Evolutionary conservation across 2,888 invertebrate species (phyloP), one percentile per base, ranked within the genome.

Genomic region (Andrena dorsata): DNA sequence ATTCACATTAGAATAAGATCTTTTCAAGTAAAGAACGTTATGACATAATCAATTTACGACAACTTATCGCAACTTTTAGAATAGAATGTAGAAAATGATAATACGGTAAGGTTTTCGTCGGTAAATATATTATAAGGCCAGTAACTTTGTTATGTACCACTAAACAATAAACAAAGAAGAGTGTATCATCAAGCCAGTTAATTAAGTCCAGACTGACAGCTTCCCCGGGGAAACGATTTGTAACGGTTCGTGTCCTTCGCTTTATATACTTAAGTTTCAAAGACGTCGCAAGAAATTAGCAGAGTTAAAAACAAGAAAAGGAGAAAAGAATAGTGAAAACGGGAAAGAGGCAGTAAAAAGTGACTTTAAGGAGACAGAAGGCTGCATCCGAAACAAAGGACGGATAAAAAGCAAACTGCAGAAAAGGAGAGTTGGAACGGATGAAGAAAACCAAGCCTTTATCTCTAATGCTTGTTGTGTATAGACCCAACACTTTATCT

Each of bases 351-450:
- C 26, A 26, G 23, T 56, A 56, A 56, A 56, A 26, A 56, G 56
- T 56, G 23, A 26, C 56, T 56, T 56, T 56, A 56, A 26, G 56
- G 10, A 20, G 56, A 23, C 56, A 26, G 56, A 56, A 56, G 56
- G 56, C 51, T 23, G 23, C 26, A 3, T 56, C 56, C 23, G 56
- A 56, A 26, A 56, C 56, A 56, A 56, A 56, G 56, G 10, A 3
- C 56, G 56, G 56, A 56, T 56, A 56, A 56, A 26, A 20, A 56
- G 23, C 10, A 4, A 20, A 26, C 56, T 10, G 56, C 8, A 56
- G 20, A 23, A 56, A 26, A 26, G 23, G 10, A 56, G 56, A 56
- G 23, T 56, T 13, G 23, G 20, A 23, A 23, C 56, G 56, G 56
- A 23, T 23, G 56, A 56, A 56, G 56, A 56, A 56, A 56, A 56